Percentiles rank a stretch among this genome's conserved stretches.
Evolutionary conservation across 2,888 invertebrate species (phyloP).

Genomic region (Drosophila cracens): DNA sequence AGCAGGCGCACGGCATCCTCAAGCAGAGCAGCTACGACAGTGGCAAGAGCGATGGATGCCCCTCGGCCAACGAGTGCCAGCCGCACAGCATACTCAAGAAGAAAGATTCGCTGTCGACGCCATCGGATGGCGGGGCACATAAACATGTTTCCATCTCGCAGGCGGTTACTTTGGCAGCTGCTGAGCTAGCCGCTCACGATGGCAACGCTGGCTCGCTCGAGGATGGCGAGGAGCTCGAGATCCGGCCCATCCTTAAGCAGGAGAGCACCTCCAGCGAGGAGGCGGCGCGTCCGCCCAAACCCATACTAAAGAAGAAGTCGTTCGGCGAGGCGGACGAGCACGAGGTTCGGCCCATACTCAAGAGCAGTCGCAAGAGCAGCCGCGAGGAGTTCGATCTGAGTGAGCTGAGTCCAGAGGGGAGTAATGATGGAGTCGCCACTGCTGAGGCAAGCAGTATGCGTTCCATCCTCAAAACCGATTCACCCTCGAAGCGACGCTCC

Average conservation of each 20-base stretch:
- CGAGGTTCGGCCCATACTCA: constrained; percentile 92
- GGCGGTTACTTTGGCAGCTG: constrained; percentile 84
- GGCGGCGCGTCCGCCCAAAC: constrained; percentile 87
- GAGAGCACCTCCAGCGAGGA: constrained; percentile 87
- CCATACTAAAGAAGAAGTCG: constrained; percentile 95
- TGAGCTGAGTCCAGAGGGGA: constrained; percentile 43
- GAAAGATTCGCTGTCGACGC: constrained; percentile 84
- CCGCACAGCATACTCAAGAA: constrained; percentile 91
- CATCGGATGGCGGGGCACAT: constrained; percentile 82
- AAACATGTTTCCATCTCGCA: constrained; percentile 85
- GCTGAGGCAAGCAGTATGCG: constrained; percentile 56
- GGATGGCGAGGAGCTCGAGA: constrained; percentile 86
- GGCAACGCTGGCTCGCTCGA: constrained; percentile 66
- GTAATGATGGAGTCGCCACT: constrained; percentile 20
- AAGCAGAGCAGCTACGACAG: constrained; percentile 91
- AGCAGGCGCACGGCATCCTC: constrained; percentile 89
- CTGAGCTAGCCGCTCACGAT: constrained; percentile 84
- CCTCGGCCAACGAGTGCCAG: constrained; percentile 87
- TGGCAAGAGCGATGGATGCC: constrained; percentile 87
- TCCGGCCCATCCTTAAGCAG: constrained; percentile 93
- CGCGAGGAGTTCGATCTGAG: constrained; percentile 86
- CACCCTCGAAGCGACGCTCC: constrained; percentile 83
- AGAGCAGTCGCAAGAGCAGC: constrained; percentile 89
- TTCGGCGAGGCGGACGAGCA: constrained; percentile 90
- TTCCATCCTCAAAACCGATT: constrained; percentile 83